These are phyloP conservation scores for Phytoseiulus persimilis DNA, from an alignment of 2,888 invertebrate species.

Conservation along the genomic window DNA sequence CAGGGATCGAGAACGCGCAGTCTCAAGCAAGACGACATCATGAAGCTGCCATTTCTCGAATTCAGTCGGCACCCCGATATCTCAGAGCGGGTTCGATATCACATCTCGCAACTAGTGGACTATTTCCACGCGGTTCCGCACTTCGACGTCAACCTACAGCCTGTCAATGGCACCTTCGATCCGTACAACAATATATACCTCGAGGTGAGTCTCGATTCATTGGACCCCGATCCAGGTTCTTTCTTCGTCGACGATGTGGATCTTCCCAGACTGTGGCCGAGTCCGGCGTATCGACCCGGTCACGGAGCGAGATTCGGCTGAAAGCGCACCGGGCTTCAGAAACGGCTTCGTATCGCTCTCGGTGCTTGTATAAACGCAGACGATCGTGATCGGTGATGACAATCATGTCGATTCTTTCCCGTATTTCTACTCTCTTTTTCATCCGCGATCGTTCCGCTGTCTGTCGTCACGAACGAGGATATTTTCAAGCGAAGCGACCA, in stretches of 20 bases:
- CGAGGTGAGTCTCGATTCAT: conserved; percentile 60
- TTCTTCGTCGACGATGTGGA: too few species aligned
- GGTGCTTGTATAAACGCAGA: neutral
- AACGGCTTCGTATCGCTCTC: too few species aligned
- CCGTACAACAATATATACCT: conserved; percentile 79
- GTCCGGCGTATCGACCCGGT: too few species aligned
- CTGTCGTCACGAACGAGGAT: too few species aligned
- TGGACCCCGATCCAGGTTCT: too few species aligned
- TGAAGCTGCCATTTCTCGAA: conserved; percentile 35
- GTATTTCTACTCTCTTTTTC: neutral
- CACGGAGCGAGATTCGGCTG: too few species aligned
- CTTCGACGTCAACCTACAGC: conserved; percentile 78
- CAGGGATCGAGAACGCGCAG: neutral
- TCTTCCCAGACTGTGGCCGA: too few species aligned
- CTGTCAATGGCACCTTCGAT: conserved; percentile 82
- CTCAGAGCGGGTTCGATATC: conserved; percentile 43
- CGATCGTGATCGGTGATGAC: neutral
- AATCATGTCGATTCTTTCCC: neutral
- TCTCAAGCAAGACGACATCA: neutral
- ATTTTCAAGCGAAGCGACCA: too few species aligned
- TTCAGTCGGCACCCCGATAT: conserved; percentile 28
- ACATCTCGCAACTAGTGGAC: conserved; percentile 64
- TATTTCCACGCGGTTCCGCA: conserved; percentile 83
- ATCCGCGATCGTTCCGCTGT: neutral
- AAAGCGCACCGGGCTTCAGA: too few species aligned